Conservation (phyloP, 1,140 invertebrate genomes). For the Drosophila ogumai region DNA sequence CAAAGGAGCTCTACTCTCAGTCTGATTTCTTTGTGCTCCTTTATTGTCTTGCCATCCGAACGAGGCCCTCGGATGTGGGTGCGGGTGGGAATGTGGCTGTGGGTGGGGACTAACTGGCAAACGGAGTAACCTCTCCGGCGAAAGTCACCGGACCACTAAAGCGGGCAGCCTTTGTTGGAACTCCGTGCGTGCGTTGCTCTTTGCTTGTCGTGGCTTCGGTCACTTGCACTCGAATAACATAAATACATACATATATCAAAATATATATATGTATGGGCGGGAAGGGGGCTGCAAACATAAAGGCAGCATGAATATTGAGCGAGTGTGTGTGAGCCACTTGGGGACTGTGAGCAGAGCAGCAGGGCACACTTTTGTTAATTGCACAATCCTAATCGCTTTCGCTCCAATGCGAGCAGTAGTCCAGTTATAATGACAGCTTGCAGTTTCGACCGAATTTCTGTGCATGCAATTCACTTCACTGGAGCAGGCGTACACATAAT, state of each 20-base stretch:
- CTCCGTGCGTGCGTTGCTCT: conserved; percentile 68
- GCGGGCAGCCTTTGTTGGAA: conserved; percentile 56
- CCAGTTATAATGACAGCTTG: conserved; percentile 62
- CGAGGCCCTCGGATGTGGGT: conserved; percentile 13
- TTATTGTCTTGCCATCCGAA: conserved; percentile 56
- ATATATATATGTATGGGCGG: background rate
- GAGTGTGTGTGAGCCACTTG: conserved; percentile 17
- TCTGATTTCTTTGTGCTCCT: conserved; percentile 36
- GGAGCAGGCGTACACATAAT: conserved; percentile 38
- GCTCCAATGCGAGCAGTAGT: conserved; percentile 40
- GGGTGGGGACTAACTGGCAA: conserved; percentile 6
- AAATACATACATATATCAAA: background rate
- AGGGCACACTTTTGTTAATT: conserved; percentile 68
- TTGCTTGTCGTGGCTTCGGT: conserved; percentile 51
- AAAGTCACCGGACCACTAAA: conserved; percentile 65
- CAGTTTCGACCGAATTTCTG: conserved; percentile 62
- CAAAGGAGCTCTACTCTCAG: conserved; percentile 33
- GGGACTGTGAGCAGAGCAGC: conserved; percentile 26
- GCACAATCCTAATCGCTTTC: conserved; percentile 59
- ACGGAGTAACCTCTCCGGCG: conserved; percentile 44
- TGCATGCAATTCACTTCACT: conserved; percentile 64
- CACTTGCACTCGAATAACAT: conserved; percentile 42
- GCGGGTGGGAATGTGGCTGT: conserved; percentile 35
- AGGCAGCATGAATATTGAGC: conserved; percentile 50
- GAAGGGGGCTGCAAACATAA: conserved; percentile 65